Evolutionary conservation across 2,888 invertebrate species (phyloP), one percentile per base, ranked within the genome.

Genomic region (Chloromyia formosa): DNA sequence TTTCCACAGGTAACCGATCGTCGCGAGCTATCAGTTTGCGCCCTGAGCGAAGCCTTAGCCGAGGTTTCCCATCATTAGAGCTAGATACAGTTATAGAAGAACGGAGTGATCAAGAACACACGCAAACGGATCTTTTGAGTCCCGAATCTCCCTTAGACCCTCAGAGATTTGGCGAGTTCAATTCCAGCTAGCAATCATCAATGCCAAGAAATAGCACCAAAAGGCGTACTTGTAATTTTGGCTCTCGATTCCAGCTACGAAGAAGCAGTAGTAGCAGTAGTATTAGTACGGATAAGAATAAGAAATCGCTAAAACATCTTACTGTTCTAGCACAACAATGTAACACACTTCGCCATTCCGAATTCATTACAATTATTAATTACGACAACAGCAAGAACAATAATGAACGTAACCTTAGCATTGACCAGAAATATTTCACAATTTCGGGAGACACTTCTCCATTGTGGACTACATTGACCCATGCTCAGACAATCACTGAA

Each of bases 31-130:
- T 90, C 81, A 89, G 89, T 77, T 83, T 90, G 78, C 87, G 89
- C 79, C 88, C 89, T 79, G 91, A 90, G 82, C 86, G 90, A 80
- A 88, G 92, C 69, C 88, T 92, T 79, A 92, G 92, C 53, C 87
- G 93, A 64, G 90, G 91, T n/a, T 92, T 92, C 81, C 92, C 93
- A 42, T 90, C 92, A 0, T 85, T 93, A 68, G 94, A 94, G 82
- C 87, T 94, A 79, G 94, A 94, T 83, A 94, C 94, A 0, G 94
- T 94, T 23, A 88, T 94, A 23, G 94, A 94, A 82, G 94, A 94
- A 81, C 89, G 92, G 76, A 94, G 93, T 14, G 94, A 94, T 82
- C 90, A 91, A 4, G 93, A 93, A 82, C 92, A 91, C 82, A 91
- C 90, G 1, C 89, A 85, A 80, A 85, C 84, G n/a, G 85, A 85